Percentiles rank a stretch among this genome's conserved stretches.
Evolutionary conservation across 2,888 invertebrate species (phyloP).

Genomic region (Horisme vitalbata): DNA sequence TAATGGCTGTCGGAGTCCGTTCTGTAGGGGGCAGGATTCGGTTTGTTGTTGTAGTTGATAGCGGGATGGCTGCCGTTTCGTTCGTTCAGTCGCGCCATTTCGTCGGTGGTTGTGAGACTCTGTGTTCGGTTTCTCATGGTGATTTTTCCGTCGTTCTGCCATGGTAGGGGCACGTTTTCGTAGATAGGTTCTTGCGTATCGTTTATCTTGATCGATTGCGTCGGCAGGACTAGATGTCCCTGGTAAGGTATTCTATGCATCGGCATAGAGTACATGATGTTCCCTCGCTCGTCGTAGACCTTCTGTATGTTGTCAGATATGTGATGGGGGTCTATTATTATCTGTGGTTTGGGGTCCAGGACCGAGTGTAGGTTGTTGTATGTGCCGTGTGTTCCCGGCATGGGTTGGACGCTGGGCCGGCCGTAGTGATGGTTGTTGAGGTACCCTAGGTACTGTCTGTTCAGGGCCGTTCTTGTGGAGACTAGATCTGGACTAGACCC

Average conservation of each 20-base stretch:
- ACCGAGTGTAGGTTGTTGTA: conserved; percentile 88
- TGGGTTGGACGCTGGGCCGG: conserved; percentile 40
- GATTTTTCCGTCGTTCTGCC: conserved; percentile 69
- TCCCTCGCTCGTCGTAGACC: conserved; percentile 84
- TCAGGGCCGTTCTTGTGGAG: conserved; percentile 86
- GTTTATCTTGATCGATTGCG: conserved; percentile 60
- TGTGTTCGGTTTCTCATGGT: conserved; percentile 81
- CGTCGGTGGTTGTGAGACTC: conserved; percentile 88
- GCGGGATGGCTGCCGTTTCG: conserved; percentile 65
- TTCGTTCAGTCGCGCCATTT: conserved; percentile 76
- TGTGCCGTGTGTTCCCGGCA: conserved; percentile 85
- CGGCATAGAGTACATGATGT: conserved; percentile 85
- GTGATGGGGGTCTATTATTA: conserved; percentile 83
- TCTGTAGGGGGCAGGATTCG: conserved; percentile 42
- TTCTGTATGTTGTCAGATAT: conserved; percentile 84
- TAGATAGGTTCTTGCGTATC: conserved; percentile 89
- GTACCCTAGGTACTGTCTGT: conserved; percentile 72
- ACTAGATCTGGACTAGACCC: conserved; percentile 91
- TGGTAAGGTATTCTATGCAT: conserved; percentile 71
- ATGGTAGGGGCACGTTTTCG: conserved; percentile 90
- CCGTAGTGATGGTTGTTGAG: conserved; percentile 62
- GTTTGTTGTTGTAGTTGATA: conserved; percentile 55
- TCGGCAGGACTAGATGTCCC: conserved; percentile 76
- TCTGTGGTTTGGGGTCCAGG: conserved; percentile 74
- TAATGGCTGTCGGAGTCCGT: conserved; percentile 64